Conservation (phyloP, 2,888 invertebrate genomes). For the Hydrotaea diabolus region DNA sequence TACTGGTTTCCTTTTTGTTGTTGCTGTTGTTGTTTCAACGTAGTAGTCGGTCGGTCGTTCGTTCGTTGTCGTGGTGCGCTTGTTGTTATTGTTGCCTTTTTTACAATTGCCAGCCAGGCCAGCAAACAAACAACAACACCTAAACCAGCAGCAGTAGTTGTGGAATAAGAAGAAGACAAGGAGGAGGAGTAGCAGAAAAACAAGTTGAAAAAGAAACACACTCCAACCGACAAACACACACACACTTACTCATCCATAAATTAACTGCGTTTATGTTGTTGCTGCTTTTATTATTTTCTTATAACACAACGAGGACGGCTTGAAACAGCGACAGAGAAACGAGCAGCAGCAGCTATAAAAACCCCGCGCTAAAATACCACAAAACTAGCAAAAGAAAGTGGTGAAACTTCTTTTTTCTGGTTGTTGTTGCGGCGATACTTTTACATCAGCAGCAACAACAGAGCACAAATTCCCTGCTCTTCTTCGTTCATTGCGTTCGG, state of each 20-base stretch:
- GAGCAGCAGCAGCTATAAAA: slow-evolving; percentile 31
- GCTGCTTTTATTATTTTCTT: slow-evolving; percentile 39
- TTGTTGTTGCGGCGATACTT: not conserved
- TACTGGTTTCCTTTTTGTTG: slow-evolving; percentile 69
- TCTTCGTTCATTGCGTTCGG: not conserved
- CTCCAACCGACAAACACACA: too few species aligned
- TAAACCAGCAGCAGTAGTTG: not conserved
- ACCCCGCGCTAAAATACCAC: slow-evolving; percentile 58
- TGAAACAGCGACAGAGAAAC: not conserved
- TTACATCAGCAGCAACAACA: not conserved
- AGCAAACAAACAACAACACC: slow-evolving; percentile 54
- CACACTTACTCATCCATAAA: slow-evolving; percentile 57
- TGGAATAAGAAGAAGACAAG: not conserved
- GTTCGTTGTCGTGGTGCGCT: slow-evolving; percentile 37
- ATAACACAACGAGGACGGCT: slow-evolving; percentile 31
- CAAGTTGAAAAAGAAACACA: slow-evolving; percentile 58
- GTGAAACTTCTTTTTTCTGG: slow-evolving; percentile 64
- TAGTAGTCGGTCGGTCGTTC: slow-evolving; percentile 55
- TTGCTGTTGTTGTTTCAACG: slow-evolving; percentile 30
- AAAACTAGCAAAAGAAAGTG: slow-evolving; percentile 64
- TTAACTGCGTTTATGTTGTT: slow-evolving; percentile 55
- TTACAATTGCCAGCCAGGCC: slow-evolving; percentile 24
- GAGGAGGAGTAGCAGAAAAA: slow-evolving; percentile 40
- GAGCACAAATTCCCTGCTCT: not conserved
- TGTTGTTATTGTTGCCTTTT: slow-evolving; percentile 30